Evolutionary conservation across 2,113 vertebrate genomes (phyloP), one percentile per base, ranked within the genome.

Genomic region (Gulo gulo): DNA sequence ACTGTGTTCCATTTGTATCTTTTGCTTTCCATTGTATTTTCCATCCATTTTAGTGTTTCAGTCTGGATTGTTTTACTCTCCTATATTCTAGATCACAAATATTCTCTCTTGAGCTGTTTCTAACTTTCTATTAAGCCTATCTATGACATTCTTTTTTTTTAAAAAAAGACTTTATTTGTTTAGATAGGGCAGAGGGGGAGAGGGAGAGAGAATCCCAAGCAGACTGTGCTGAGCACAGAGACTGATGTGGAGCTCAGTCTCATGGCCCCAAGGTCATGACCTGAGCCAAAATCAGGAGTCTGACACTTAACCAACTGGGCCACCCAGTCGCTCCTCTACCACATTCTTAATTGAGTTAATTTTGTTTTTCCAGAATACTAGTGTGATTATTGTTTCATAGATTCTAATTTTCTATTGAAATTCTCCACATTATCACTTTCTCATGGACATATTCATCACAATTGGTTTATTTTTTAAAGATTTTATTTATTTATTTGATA

Each of bases 281-380:
- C 67, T 69, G 34, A 69, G 67, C 67, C 8, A 9, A 69, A 65
- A 34, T 65, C 63, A 65, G 15, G 63, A 69, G 16, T n/a, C 67
- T 8, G 67, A n/a, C 34, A n/a, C 67, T n/a, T n/a, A 69, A 69
- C 67, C 7, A 14, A 20, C 34, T 69, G 67, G 34, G 16, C 34
- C 34, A 69, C 34, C 34, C 67, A 69, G 67, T 15, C 6, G 16
- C 67, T 20, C 34, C 34, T 52, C 12, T 86, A 55, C 85, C n/a
- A 84, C 4, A 45, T 78, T 92, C 59, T 94, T 93, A 89, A 87
- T 95, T 96, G 86, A 12, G 76, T 29, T 71, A 55, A n/a, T 47
- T 88, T 47, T 63, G 24, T 47, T 78, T 95, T 79, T 85, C 47
- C 7, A 73, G 52, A 83, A 69, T 69, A 83, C 83, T 18, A 73